These are phyloP conservation scores for Eulimnadia texana DNA, from an alignment of 1,140 invertebrate species.

Conservation along the genomic window DNA sequence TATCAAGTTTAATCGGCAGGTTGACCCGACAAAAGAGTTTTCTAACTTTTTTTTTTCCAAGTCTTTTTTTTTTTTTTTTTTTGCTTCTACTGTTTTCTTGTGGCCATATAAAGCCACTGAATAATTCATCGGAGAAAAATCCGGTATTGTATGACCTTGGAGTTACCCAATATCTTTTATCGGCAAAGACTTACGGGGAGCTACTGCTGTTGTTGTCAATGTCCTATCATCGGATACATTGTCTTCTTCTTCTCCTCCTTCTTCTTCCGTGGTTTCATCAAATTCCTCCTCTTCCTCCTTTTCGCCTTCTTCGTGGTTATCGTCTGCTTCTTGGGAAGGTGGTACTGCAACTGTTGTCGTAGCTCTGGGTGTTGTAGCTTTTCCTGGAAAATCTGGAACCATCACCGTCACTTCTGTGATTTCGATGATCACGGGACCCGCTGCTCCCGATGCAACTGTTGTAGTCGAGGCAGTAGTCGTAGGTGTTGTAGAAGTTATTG, in stretches of 20 bases:
- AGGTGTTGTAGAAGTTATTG: no score
- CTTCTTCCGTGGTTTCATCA: neutral
- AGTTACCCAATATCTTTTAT: neutral
- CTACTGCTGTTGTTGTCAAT: slow-evolving; percentile 17
- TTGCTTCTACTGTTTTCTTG: no score
- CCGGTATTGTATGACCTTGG: no score
- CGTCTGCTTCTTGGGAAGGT: slow-evolving; percentile 8
- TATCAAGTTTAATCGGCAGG: no score
- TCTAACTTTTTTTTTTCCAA: no score
- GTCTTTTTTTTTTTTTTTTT: no score
- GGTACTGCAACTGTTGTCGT: neutral
- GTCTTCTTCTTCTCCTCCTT: slow-evolving; percentile 29
- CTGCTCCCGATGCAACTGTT: neutral
- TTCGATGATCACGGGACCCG: neutral
- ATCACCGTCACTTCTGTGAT: neutral
- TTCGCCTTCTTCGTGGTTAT: slow-evolving; percentile 1
- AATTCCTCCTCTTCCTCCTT: neutral
- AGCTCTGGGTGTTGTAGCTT: neutral
- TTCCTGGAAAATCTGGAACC: neutral
- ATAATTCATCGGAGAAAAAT: no score
- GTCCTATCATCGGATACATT: slow-evolving; percentile 21
- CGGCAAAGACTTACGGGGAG: slow-evolving; percentile 16
- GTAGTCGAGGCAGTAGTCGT: slow-evolving; percentile 15
- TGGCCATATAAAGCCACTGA: no score
- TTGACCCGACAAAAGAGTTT: no score